Conservation (phyloP, 2,888 invertebrate species). For the Chloromyia formosa region DNA sequence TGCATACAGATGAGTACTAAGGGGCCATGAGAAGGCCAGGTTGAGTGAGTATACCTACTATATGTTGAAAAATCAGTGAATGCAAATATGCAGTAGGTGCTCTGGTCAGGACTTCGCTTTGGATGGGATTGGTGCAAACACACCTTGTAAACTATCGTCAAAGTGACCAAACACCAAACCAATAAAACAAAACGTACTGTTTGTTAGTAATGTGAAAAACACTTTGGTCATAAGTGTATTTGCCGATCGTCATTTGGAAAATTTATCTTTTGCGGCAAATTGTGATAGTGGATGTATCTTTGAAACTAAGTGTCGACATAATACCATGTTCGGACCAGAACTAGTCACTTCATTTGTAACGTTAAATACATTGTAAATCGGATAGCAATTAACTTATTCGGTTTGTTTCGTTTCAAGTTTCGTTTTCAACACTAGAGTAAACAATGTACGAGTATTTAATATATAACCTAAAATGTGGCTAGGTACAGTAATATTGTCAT, state of each 20-base stretch:
- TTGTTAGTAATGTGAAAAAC: constrained; percentile 7
- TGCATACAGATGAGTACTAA: not conserved
- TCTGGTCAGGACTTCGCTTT: not conserved
- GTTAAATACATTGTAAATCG: too few relatives aligned
- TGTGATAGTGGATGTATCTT: not conserved
- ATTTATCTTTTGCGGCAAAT: constrained; percentile 17
- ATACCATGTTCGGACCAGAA: too few relatives aligned
- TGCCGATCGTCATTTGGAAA: constrained; percentile 25
- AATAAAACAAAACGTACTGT: constrained; percentile 32
- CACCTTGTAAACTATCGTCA: constrained; percentile 20
- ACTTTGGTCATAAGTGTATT: constrained; percentile 24
- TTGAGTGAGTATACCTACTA: too few relatives aligned
- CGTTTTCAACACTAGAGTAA: too few relatives aligned
- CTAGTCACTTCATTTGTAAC: too few relatives aligned
- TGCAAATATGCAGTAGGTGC: constrained; percentile 27
- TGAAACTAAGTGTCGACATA: too few relatives aligned
- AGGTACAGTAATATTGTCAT: too few relatives aligned
- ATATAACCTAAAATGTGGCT: too few relatives aligned
- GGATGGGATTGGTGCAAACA: not conserved
- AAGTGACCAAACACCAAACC: not conserved
- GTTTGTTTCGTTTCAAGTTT: too few relatives aligned
- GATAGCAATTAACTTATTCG: too few relatives aligned
- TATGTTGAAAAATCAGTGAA: constrained; percentile 10
- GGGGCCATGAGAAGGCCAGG: too few relatives aligned
- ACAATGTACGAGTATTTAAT: too few relatives aligned